A percentile compares a stretch with the other conserved stretches of the same genome.
These are phyloP conservation scores for Molothrus aeneus DNA, from an alignment of 2,797 vertebrate species.

Conservation along the genomic window DNA sequence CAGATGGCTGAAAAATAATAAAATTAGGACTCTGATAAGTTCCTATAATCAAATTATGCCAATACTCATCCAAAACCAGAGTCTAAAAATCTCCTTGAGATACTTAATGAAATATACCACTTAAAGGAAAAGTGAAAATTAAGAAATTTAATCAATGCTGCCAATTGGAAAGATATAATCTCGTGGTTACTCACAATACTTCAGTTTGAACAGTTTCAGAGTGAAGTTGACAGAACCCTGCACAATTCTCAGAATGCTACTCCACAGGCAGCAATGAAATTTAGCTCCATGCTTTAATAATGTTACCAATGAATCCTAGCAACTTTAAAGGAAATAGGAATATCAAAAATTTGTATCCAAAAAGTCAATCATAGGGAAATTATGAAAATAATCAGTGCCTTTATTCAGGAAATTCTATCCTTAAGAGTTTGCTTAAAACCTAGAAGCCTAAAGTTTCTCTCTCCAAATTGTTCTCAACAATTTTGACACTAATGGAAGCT, in stretches of 20 bases:
- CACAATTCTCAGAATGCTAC: neutral
- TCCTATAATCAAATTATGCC: neutral
- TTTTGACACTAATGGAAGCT: neutral
- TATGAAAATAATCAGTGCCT: neutral
- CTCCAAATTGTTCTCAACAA: neutral
- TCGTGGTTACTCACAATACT: neutral
- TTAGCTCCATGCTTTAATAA: neutral
- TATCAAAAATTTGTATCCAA: neutral
- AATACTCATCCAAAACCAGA: neutral
- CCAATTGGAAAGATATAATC: neutral
- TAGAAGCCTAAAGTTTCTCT: neutral
- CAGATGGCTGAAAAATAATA: neutral
- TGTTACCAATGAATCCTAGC: neutral
- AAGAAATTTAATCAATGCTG: neutral
- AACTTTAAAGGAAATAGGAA: neutral
- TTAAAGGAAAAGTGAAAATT: neutral
- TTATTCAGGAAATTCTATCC: neutral
- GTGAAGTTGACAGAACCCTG: neutral
- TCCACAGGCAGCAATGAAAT: neutral
- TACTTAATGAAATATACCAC: neutral
- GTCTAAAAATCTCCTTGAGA: neutral
- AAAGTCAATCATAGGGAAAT: neutral
- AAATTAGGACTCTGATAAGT: neutral
- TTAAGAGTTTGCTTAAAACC: neutral
- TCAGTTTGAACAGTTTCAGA: neutral